Conservation (phyloP, 2,797 vertebrate genomes). For the Varecia variegata region DNA sequence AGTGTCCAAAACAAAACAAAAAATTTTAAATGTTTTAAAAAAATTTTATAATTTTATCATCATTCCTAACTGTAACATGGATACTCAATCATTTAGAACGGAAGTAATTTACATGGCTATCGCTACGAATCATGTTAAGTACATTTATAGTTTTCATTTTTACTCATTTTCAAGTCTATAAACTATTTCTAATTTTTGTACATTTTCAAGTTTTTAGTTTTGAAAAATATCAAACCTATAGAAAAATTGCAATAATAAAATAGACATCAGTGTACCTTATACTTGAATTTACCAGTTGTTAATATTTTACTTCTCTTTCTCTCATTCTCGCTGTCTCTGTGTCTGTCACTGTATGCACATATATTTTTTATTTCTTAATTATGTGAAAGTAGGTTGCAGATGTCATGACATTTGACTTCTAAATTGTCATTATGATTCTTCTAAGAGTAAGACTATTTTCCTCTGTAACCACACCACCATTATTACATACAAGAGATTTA, state of each 20-base stretch:
- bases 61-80: not conserved
- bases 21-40: not conserved
- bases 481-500: not conserved
- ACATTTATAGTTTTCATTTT: not conserved
- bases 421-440: not conserved
- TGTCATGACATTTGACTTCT: not conserved
- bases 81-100: not conserved
- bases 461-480: not conserved
- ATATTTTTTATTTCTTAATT: not conserved
- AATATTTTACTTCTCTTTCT: not conserved
- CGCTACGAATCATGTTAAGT: not conserved
- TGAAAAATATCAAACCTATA: not conserved
- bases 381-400: not conserved
- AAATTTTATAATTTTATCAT: not conserved
- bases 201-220: conserved; percentile 1
- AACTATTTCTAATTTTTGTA: not conserved
- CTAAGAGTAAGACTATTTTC: not conserved
- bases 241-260: not conserved
- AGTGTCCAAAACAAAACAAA: not conserved
- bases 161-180: not conserved
- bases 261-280: not conserved
- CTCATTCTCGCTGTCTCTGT: not conserved
- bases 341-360: not conserved
- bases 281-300: not conserved
- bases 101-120: not conserved